phyloP scores from a whole-genome alignment of 2,797 vertebrate species.

The Mormyrus proboscirostris region DNA sequence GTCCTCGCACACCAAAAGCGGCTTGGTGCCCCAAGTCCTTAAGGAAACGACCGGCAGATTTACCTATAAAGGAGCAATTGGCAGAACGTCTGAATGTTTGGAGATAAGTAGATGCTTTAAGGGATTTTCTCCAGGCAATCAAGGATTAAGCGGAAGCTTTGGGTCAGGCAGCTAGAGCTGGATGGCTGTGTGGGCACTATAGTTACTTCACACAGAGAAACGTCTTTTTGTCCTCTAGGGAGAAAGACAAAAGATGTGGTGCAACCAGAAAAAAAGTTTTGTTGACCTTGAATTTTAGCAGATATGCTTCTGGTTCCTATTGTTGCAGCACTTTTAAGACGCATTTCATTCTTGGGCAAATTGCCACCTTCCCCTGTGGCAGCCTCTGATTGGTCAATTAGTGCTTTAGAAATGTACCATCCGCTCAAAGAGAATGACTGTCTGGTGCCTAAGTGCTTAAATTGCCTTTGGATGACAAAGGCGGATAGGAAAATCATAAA shows the following conservation, averaged over 20 bases:
- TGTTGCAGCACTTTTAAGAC: neutral
- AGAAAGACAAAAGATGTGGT: neutral
- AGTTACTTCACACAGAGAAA: neutral
- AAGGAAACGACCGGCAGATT: neutral
- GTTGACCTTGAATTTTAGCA: constrained; percentile 5
- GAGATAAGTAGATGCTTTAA: constrained; percentile 24
- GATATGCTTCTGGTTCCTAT: neutral
- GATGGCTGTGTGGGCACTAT: neutral
- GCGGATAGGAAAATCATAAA: neutral
- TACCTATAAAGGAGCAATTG: constrained; percentile 9
- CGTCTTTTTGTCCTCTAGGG: neutral
- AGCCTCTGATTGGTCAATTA: constrained; percentile 1
- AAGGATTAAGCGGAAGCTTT: constrained; percentile 15
- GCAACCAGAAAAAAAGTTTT: neutral
- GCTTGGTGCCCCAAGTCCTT: neutral
- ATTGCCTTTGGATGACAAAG: constrained; percentile 2
- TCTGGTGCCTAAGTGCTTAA: neutral
- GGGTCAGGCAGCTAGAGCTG: neutral
- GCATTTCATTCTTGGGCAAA: neutral
- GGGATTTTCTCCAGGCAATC: constrained; percentile 23
- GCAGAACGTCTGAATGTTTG: constrained; percentile 14
- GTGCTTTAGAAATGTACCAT: constrained; percentile 1
- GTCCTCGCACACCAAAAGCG: neutral
- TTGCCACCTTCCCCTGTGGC: neutral
- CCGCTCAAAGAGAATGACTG: neutral